Evolutionary conservation across 2,113 vertebrate genomes (phyloP).

Genomic region (Ciconia boyciana): DNA sequence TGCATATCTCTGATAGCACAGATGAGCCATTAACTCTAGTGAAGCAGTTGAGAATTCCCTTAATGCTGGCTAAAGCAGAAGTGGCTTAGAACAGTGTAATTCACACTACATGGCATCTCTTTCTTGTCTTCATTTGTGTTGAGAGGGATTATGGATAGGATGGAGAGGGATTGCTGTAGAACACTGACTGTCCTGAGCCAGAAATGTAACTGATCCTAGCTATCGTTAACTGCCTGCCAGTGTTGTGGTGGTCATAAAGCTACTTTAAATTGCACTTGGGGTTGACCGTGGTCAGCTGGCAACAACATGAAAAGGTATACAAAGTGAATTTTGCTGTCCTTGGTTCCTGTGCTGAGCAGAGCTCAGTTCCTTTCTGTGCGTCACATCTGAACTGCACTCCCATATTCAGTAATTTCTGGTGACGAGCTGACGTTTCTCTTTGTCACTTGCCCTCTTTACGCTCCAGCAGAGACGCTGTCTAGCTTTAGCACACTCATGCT

Average conservation of each 20-base stretch:
- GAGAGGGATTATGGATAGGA: background rate
- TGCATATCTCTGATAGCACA: background rate
- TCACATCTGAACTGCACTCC: background rate
- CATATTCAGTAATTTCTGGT: background rate
- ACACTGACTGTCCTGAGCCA: background rate
- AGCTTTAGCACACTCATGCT: background rate
- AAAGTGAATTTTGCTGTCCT: background rate
- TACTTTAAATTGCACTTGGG: background rate
- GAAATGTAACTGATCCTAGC: background rate
- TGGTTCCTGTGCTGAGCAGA: background rate
- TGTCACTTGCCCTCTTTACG: background rate
- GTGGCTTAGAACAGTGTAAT: background rate
- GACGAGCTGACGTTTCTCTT: background rate
- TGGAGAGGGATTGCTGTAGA: background rate
- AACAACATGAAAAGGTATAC: background rate
- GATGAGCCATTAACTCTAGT: background rate
- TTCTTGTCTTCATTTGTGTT: background rate
- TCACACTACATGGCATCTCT: background rate
- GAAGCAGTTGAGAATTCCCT: background rate
- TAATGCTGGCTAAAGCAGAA: background rate
- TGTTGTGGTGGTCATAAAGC: background rate
- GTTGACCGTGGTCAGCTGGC: background rate
- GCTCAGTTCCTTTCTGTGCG: background rate
- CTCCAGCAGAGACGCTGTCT: background rate
- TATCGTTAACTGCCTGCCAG: background rate